Conservation (phyloP, 1,140 invertebrate species). For the Lasioglossum baleicum region DNA sequence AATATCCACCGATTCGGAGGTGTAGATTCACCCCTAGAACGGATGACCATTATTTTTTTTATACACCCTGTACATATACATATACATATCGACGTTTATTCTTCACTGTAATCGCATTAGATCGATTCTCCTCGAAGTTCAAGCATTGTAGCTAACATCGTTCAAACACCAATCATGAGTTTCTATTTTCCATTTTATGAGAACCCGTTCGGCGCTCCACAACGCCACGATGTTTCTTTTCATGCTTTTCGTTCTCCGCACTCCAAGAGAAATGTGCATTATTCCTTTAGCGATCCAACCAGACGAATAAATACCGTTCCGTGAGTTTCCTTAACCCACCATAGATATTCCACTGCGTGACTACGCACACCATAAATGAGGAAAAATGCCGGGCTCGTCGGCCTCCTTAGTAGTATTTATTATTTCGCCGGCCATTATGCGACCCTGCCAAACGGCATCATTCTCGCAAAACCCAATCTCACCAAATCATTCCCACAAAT, state of each 20-base stretch:
- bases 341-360: neutral
- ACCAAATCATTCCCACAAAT: too few species aligned
- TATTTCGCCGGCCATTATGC: too few species aligned
- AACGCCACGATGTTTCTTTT: neutral
- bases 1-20: too few species aligned
- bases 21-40: too few species aligned
- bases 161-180: neutral
- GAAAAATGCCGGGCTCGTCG: neutral
- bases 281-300: conserved; percentile 9
- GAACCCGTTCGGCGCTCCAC: neutral
- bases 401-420: too few species aligned
- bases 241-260: neutral
- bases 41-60: too few species aligned
- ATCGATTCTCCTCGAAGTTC: neutral
- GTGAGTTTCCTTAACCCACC: conserved; percentile 12
- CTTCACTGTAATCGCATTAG: neutral
- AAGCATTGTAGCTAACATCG: conserved; percentile 1
- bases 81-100: neutral
- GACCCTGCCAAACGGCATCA: too few species aligned
- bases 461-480: too few species aligned
- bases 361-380: neutral
- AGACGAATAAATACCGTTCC: conserved; percentile 16
- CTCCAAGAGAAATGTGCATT: conserved; percentile 11
- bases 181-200: conserved; percentile 26
- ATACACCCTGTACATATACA: too few species aligned